These are phyloP conservation scores for Rattus rattus DNA, from an alignment of 2,113 vertebrate species.

Conservation along the genomic window DNA sequence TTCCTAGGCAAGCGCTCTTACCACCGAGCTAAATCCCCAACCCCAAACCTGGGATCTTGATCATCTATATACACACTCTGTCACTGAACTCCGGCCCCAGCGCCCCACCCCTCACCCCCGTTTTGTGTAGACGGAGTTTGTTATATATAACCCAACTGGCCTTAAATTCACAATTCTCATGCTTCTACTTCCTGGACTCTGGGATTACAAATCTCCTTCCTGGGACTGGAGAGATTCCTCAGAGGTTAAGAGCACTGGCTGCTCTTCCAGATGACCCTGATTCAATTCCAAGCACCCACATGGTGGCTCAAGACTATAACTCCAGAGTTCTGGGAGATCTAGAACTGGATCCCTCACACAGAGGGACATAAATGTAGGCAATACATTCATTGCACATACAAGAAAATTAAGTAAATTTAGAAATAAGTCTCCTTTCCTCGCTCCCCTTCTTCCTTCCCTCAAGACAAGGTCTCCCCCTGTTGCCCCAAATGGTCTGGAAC, in stretches of 20 bases:
- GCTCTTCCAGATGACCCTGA: not conserved
- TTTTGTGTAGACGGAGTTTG: not conserved
- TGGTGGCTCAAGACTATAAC: not conserved
- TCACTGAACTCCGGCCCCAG: not conserved
- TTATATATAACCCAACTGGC: not conserved
- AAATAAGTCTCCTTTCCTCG: not conserved
- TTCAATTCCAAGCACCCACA: too few relatives aligned
- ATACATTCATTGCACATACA: not conserved
- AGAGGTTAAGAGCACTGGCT: not conserved
- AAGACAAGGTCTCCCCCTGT: not conserved
- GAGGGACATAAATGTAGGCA: not conserved
- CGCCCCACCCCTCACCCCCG: accelerated
- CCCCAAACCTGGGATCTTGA: not conserved
- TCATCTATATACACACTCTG: not conserved
- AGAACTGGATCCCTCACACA: too few relatives aligned
- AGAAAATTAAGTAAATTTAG: not conserved
- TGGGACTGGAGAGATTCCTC: not conserved
- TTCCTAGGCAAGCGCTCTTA: too few relatives aligned
- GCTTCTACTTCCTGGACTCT: not conserved
- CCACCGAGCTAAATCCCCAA: not conserved
- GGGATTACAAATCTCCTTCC: not conserved
- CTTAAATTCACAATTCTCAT: not conserved
- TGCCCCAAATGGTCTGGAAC: not conserved
- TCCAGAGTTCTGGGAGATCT: not conserved
- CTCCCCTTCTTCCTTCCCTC: not conserved